These are phyloP conservation scores for Nymphalis c-album DNA, from an alignment of 2,888 invertebrate genomes.

Conservation along the genomic window DNA sequence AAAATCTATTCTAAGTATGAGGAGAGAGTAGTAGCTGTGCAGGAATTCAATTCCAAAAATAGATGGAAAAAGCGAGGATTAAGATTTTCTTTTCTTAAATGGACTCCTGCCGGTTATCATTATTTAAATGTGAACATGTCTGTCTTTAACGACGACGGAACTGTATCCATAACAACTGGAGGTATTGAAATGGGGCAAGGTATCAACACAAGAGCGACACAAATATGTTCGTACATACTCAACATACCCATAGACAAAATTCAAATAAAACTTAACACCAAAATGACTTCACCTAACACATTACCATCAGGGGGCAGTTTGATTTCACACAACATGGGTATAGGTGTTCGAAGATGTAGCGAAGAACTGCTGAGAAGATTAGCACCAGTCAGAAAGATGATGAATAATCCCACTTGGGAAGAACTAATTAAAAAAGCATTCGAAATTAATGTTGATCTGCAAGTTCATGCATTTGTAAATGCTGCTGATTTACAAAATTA, in stretches of 20 bases:
- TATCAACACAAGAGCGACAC: conserved; percentile 85
- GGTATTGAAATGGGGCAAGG: conserved; percentile 92
- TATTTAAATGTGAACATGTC: conserved; percentile 83
- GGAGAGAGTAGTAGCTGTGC: conserved; percentile 66
- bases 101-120: conserved; percentile 71
- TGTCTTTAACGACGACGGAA: conserved; percentile 86
- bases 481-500: conserved; percentile 70
- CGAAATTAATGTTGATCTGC: conserved; percentile 74
- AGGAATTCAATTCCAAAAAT: conserved; percentile 85
- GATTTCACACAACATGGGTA: conserved; percentile 54
- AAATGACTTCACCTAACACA: conserved; percentile 83
- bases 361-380: conserved; percentile 50
- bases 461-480: conserved; percentile 75
- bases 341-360: conserved; percentile 51
- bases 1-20: conserved; percentile 68
- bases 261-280: conserved; percentile 83
- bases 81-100: conserved; percentile 86
- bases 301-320: conserved; percentile 84
- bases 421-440: conserved; percentile 77
- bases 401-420: conserved; percentile 79
- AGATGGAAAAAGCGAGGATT: conserved; percentile 90
- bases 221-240: conserved; percentile 84
- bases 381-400: conserved; percentile 67
- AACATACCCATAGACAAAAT: conserved; percentile 84
- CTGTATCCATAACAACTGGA: conserved; percentile 86